Conservation (phyloP, 64 coral and sea anemone genomes). For the Montipora cactus region DNA sequence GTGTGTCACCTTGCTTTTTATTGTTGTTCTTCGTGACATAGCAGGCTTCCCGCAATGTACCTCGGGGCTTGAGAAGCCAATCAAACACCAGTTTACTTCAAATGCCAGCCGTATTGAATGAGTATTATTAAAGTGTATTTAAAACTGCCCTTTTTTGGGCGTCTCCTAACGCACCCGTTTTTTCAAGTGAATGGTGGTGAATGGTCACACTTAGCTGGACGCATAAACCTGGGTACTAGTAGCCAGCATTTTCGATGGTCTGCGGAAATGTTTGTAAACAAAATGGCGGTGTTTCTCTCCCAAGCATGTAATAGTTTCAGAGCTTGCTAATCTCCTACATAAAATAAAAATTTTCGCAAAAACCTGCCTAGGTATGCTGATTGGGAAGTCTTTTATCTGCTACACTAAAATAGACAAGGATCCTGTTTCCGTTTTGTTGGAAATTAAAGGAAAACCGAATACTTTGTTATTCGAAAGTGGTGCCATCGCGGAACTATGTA, state of each 20-base stretch:
- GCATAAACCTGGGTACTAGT: background rate
- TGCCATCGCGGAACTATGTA: constrained; percentile 86
- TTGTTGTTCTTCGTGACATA: no score
- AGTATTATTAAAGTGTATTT: no score
- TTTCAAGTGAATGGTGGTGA: no score
- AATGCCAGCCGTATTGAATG: no score
- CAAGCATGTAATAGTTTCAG: background rate
- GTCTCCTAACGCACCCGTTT: no score
- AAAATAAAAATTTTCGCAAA: background rate
- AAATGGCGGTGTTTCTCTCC: background rate
- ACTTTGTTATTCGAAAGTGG: constrained; percentile 88
- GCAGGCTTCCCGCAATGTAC: no score
- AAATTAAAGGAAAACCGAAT: constrained; percentile 71
- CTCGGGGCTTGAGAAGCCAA: no score
- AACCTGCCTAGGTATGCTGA: constrained; percentile 24
- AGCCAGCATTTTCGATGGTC: background rate
- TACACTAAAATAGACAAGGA: constrained; percentile 83
- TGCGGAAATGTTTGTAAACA: constrained; percentile 31
- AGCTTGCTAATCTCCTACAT: no score
- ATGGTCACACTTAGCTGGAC: no score
- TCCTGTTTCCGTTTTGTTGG: constrained; percentile 83
- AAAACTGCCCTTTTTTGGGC: no score
- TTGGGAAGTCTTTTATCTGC: constrained; percentile 88
- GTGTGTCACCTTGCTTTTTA: no score
- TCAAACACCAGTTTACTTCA: no score